These are phyloP conservation scores for Drosophila aff. DNA, from an alignment of 1,140 invertebrate genomes.

Conservation along the genomic window DNA sequence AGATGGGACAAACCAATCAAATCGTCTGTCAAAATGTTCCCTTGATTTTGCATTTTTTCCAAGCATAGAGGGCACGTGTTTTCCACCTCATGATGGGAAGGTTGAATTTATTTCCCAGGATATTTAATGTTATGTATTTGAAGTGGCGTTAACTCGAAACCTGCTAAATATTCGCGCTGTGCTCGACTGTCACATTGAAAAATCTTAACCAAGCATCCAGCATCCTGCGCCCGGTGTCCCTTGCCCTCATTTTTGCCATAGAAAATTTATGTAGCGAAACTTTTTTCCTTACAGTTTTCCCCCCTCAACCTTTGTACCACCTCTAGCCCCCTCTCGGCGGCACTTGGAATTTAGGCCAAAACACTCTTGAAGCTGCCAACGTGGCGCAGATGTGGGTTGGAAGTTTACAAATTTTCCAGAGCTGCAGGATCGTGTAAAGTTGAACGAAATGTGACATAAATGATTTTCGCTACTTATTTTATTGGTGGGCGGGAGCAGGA, in stretches of 20 bases:
- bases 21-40: conserved; percentile 48
- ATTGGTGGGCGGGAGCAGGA: not conserved
- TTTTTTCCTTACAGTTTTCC: conserved; percentile 35
- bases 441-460: conserved; percentile 59
- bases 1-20: conserved; percentile 44
- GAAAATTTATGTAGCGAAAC: conserved; percentile 70
- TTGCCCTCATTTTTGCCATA: conserved; percentile 13
- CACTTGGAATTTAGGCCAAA: conserved; percentile 78
- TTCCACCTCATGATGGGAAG: conserved; percentile 7
- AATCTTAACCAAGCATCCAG: conserved; percentile 20
- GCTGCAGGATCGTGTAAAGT: conserved; percentile 21
- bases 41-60: conserved; percentile 24
- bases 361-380: conserved; percentile 57
- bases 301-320: conserved; percentile 13
- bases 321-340: conserved; percentile 6
- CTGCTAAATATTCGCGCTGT: conserved; percentile 52
- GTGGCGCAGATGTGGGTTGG: conserved; percentile 40
- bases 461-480: conserved; percentile 32
- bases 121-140: conserved; percentile 39
- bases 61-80: not conserved
- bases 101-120: conserved; percentile 19
- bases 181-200: conserved; percentile 69
- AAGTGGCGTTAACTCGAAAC: conserved; percentile 52
- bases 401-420: conserved; percentile 32
- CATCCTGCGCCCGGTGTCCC: not conserved